Evolutionary conservation across 2,888 invertebrate species (phyloP).

Genomic region (Nymphalis urticae): DNA sequence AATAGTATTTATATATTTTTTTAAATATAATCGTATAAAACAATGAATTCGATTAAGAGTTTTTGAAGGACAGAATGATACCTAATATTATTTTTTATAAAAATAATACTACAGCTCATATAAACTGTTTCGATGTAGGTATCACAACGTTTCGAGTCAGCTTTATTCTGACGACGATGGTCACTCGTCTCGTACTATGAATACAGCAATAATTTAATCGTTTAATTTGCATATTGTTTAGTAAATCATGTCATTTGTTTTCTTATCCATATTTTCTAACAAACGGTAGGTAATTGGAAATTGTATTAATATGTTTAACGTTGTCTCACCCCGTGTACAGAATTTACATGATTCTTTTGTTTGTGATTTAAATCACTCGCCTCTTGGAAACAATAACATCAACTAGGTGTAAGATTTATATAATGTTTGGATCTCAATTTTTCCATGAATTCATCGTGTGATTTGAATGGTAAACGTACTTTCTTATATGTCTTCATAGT

Average conservation of each 20-base stretch:
- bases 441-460: conserved; percentile 30
- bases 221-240: conserved; percentile 44
- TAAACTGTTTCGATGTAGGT: not conserved
- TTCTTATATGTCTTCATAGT: not conserved
- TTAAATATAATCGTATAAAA: too few relatives aligned
- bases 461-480: conserved; percentile 34
- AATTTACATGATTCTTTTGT: conserved; percentile 42
- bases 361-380: conserved; percentile 36
- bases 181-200: conserved; percentile 41
- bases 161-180: conserved; percentile 26
- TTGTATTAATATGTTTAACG: conserved; percentile 43
- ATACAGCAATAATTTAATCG: conserved; percentile 49
- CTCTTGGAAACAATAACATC: conserved; percentile 37
- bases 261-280: conserved; percentile 39
- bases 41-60: too few relatives aligned
- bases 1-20: too few relatives aligned
- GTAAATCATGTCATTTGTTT: conserved; percentile 42
- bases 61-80: too few relatives aligned
- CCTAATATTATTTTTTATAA: too few relatives aligned
- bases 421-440: conserved; percentile 24
- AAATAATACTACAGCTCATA: too few relatives aligned
- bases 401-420: conserved; percentile 26
- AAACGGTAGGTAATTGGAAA: conserved; percentile 41
- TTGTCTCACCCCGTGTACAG: conserved; percentile 38
- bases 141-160: not conserved